phyloP scores from a whole-genome alignment of 2,113 vertebrate genomes.

The Electrona antarctica region DNA sequence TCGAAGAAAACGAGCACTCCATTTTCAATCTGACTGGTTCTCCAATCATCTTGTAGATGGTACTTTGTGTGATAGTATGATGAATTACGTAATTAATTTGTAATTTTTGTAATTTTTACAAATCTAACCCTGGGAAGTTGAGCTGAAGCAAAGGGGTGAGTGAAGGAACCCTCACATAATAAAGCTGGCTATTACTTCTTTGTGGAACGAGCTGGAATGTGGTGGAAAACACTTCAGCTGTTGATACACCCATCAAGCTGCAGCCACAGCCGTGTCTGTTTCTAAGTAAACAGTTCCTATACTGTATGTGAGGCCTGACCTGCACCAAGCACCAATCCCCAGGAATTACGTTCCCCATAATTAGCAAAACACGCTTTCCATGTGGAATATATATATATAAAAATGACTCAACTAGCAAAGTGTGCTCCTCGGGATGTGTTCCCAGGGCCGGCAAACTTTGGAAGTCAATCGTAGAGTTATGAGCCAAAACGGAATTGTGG shows the following conservation, averaged over 20 bases:
- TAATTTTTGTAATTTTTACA: too few species aligned
- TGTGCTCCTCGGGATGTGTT: too few species aligned
- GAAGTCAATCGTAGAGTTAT: too few species aligned
- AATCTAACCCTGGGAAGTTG: too few species aligned
- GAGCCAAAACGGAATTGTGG: too few species aligned
- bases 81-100: too few species aligned
- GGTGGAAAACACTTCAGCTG: constrained; percentile 62
- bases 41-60: too few species aligned
- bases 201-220: constrained; percentile 48
- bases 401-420: too few species aligned
- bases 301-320: constrained; percentile 7
- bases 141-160: not conserved
- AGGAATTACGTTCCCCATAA: constrained; percentile 17
- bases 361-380: not conserved
- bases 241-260: constrained; percentile 49
- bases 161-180: constrained; percentile 38
- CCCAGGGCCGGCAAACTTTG: too few species aligned
- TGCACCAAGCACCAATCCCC: constrained; percentile 9
- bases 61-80: too few species aligned
- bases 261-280: constrained; percentile 39
- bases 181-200: constrained; percentile 46
- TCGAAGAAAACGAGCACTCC: too few species aligned
- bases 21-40: too few species aligned
- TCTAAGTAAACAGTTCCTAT: constrained; percentile 56
- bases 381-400: not conserved